Evolutionary conservation across 2,888 invertebrate species (phyloP), one percentile per base, ranked within the genome.

Genomic region (Cheilosia variabilis): DNA sequence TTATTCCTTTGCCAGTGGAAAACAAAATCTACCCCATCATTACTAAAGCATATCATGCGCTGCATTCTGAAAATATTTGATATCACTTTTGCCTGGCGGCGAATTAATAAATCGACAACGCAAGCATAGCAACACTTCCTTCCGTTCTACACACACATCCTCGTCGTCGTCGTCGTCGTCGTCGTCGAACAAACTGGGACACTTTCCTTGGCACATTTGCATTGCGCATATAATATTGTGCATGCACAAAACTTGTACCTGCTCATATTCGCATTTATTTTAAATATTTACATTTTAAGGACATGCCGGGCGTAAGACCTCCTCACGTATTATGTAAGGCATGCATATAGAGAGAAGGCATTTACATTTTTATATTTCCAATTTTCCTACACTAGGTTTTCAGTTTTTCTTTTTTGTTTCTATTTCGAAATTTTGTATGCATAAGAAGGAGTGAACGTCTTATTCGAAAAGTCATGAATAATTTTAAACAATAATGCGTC

Each of bases 221-320:
- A 27, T 24, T 58, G 50, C n/a, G 19, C 57, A n/a, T 34, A 27
- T 52, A 52, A 53, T n/a, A 45, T 69, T 57, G 45, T 69, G 24
- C 57, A 69, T 57, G 57, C 57, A 69, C 10, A 34, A 57, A 24
- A 34, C 65, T 37, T 77, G 62, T 57, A 77, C 69, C 69, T 57
- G 43, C 47, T 77, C 55, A 62, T 69, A 63, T 71, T 78, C 27
- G 71, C 62, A 78, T 78, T 78, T 57, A 71, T 69, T 69, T 71
- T 47, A 45, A 71, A 78, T 62, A 71, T 41, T 78, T 71, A 78
- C 71, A 78, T 55, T 62, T 55, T 71, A 69, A 69, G 47, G 24
- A 47, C 66, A 43, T 5, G 24, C 27, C 53, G 17, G 52, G 41
- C 13, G 17, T 17, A n/a, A 19, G 22, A 7, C 13, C 24, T 65